Base-by-base conservation (phyloP, 2,113 vertebrate species). In the Myanophis thanlyinensis region DNA sequence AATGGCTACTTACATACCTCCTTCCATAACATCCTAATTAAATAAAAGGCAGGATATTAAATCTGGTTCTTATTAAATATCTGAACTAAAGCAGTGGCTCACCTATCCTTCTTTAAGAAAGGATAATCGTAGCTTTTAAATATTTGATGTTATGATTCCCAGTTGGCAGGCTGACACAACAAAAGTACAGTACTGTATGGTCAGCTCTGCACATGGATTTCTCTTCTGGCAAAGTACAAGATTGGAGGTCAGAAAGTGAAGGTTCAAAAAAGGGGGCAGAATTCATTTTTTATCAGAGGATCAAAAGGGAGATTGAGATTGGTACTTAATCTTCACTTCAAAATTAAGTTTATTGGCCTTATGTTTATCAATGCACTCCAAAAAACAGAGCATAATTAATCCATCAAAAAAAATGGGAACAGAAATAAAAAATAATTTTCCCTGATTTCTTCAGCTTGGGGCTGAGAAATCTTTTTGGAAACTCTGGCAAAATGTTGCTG, bases 121-220 rank as follows among this genome's bases (percentile, higher is more conserved):
- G 52, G 23, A 86, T 59, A 59, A 93, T 90, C 92, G 52, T 86
- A 90, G 23, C 73, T 49, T 92, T 49, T 93, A 53, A 93, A 93
- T 93, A 93, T 90, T 93, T 93, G 40, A 93, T 93, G 88, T 84
- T 59, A n/a, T 86, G 47, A 40, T 67, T 89, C 49, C 91, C 48
- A 92, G 35, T 18, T 73, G 88, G 73, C 87, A 92, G 73, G n/a
- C 51, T 59, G 52, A 46, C n/a, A 49, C 52, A 40, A 47, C 67
- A 18, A 56, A 59, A 92, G 52, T 30, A 49, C 88, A 40, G 73
- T 40, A 40, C 73, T 18, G 18, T 80, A 40, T 80, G 67, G 84
- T 85, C 46, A 59, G 47, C 25, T 23, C 35, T 52, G 48, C 56
- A 46, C 56, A 11, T n/a, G 52, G 80, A 90, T 44, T 86, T n/a